Conservation (phyloP, 2,888 invertebrate species). For the Sinodicranocentrus sp. region DNA sequence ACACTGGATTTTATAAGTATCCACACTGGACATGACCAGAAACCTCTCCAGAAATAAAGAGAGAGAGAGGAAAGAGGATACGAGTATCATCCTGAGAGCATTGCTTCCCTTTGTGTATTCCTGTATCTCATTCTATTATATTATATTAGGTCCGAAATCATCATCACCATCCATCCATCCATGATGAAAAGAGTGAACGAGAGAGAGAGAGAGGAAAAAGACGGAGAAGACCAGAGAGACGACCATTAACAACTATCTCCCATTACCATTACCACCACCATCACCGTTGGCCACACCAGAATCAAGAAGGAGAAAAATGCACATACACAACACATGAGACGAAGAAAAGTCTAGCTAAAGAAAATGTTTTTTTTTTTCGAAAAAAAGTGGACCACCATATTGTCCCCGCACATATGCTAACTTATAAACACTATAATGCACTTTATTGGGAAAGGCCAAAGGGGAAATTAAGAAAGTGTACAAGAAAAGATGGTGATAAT, state of each 20-base stretch:
- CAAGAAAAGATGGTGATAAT: background rate
- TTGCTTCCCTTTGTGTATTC: conserved; percentile 12
- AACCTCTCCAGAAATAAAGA: background rate
- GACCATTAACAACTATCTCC: conserved; percentile 60
- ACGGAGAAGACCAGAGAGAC: conserved; percentile 29
- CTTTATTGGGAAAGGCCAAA: conserved; percentile 58
- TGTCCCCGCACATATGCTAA: no score
- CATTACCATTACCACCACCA: conserved; percentile 52
- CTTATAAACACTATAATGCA: conserved; percentile 36
- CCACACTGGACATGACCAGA: background rate
- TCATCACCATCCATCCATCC: conserved; percentile 41
- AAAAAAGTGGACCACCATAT: no score
- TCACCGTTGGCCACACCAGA: conserved; percentile 23
- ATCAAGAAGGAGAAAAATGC: conserved; percentile 15
- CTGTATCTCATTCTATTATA: conserved; percentile 22
- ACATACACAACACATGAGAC: no score
- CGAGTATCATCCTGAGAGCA: background rate
- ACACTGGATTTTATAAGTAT: conserved; percentile 1
- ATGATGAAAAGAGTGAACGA: background rate
- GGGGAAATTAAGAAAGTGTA: conserved; percentile 49
- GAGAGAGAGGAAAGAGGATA: background rate
- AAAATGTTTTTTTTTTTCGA: no score
- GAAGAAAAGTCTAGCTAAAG: no score
- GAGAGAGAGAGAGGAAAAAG: conserved; percentile 6
- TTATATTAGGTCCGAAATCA: conserved; percentile 38